Evolutionary conservation across 2,797 vertebrate genomes (phyloP), one percentile per base, ranked within the genome.

Genomic region (Anas capensis): DNA sequence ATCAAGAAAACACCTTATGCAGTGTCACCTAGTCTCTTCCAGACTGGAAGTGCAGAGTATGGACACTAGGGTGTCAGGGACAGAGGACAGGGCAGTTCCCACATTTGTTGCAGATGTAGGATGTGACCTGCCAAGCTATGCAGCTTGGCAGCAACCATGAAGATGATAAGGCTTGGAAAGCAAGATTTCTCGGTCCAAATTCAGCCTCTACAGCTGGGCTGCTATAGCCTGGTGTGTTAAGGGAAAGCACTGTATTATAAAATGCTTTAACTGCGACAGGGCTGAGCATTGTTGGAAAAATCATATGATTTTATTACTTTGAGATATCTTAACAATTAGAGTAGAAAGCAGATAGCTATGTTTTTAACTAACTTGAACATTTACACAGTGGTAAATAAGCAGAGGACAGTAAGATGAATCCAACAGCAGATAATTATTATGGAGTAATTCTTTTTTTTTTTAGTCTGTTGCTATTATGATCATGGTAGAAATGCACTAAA

Each of bases 41-140:
- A 65, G 61, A 14, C 8, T 80, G 31, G 29, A 51, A 82, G 5
- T 0, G 0, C 0, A 1, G 51, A 62, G 33, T 72, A 64, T 6
- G 38, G 65, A 62, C 26, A n/a, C 18, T 23, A 31, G 27, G 17
- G 36, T 36, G 44, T 38, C 34, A 68, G 21, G 26, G 20, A 21
- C 20, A 11, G 42, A 60, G 54, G 27, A 48, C 17, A 53, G 31
- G 27, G n/a, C 24, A 27, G 24, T 86, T 88, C 27, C 38, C 58
- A 48, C 3, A 0, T 56, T 93, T 86, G 48, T 60, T 6, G 3
- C 13, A 42, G 23, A 29, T 1, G 3, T 19, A 27, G 44, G 18
- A 61, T 40, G 24, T 78, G 49, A 38, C 10, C 48, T 82, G 51
- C 58, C 46, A 24, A 76, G 42, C 36, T 68, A 5, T 77, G 58